Conservation (phyloP, 2,113 vertebrate species). For the Nothocercus julius region DNA sequence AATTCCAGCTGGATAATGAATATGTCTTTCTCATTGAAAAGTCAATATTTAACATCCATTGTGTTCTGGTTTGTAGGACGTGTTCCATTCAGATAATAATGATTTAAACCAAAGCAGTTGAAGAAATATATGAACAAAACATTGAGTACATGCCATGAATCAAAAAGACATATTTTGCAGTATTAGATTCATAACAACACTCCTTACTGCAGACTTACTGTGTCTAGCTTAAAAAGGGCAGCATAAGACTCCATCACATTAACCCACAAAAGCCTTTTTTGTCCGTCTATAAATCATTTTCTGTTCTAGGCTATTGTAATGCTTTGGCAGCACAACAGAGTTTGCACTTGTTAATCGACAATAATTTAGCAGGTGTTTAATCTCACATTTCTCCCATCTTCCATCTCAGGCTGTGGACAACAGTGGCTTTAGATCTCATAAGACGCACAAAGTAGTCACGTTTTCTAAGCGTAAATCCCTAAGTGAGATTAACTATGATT, state of each 20-base stretch:
- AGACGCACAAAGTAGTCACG: neutral
- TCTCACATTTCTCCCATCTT: neutral
- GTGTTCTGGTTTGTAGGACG: slow-evolving; percentile 46
- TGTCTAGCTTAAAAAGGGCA: neutral
- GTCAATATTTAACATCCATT: slow-evolving; percentile 51
- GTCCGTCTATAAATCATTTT: neutral
- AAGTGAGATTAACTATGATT: slow-evolving; percentile 1
- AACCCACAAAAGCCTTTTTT: neutral
- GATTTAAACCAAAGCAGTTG: slow-evolving; percentile 53
- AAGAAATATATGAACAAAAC: neutral
- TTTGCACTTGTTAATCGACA: neutral
- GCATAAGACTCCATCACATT: neutral
- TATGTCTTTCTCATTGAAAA: slow-evolving; percentile 46
- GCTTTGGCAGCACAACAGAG: neutral
- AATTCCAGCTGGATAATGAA: slow-evolving; percentile 44
- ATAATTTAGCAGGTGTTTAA: neutral
- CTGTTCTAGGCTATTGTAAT: neutral
- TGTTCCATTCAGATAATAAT: slow-evolving; percentile 42
- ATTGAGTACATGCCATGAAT: neutral
- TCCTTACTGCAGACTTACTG: neutral
- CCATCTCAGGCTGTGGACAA: neutral
- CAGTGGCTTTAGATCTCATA: neutral
- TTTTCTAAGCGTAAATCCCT: neutral
- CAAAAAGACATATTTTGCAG: neutral
- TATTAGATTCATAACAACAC: neutral